These are phyloP conservation scores for Melinaea menophilus DNA, from an alignment of 2,888 invertebrate species.

Conservation along the genomic window DNA sequence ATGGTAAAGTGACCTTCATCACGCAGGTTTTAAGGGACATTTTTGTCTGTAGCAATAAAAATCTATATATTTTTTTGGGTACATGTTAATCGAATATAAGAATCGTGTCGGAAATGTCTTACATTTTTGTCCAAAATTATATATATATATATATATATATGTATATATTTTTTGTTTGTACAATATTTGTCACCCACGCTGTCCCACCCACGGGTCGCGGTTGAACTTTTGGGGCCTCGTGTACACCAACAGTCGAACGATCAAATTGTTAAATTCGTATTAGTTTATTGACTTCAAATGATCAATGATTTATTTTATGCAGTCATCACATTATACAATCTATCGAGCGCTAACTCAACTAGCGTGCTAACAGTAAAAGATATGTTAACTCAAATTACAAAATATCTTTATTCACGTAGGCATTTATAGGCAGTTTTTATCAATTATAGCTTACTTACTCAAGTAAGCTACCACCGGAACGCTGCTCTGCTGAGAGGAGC, in stretches of 20 bases:
- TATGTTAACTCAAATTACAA: too few species aligned
- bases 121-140: background rate
- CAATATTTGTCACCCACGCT: slow-evolving; percentile 20
- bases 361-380: too few species aligned
- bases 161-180: too few species aligned
- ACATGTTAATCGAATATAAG: slow-evolving; percentile 11
- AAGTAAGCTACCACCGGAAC: too few species aligned
- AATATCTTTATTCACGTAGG: too few species aligned
- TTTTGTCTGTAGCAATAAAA: background rate
- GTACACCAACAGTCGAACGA: slow-evolving; percentile 19
- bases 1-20: background rate
- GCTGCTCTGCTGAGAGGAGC: too few species aligned
- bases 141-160: slow-evolving; percentile 7
- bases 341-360: too few species aligned
- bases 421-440: too few species aligned
- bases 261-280: slow-evolving; percentile 26
- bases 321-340: too few species aligned
- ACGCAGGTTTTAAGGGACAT: too few species aligned
- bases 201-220: slow-evolving; percentile 22
- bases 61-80: background rate
- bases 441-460: too few species aligned
- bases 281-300: slow-evolving; percentile 25
- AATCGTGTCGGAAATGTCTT: slow-evolving; percentile 6
- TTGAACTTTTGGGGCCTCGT: slow-evolving; percentile 23
- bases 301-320: slow-evolving; percentile 3